phyloP scores from a whole-genome alignment of 2,113 vertebrate species.

The Tricholaema leucomelas region DNA sequence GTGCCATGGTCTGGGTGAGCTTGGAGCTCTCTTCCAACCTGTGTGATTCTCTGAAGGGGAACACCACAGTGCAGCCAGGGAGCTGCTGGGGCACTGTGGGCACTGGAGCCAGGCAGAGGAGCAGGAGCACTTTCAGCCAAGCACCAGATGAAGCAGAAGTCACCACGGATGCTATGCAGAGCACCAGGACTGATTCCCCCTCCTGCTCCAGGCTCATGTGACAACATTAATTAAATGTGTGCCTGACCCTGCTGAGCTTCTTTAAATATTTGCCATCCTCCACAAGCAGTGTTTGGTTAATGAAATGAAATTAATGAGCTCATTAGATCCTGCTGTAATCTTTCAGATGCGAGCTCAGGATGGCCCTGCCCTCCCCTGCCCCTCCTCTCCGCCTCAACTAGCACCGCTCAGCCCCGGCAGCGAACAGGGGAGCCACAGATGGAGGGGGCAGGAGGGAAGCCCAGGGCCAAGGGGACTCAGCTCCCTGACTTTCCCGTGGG shows the following conservation, averaged over 20 bases:
- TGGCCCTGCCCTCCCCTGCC: conserved; percentile 1
- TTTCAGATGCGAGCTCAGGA: conserved; percentile 52
- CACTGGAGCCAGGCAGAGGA: background rate
- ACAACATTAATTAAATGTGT: conserved; percentile 73
- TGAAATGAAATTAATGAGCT: conserved; percentile 76
- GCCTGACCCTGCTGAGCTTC: conserved; percentile 72
- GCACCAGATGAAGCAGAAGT: background rate
- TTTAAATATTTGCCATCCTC: conserved; percentile 77
- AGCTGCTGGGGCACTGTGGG: background rate
- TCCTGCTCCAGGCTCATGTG: conserved; percentile 54
- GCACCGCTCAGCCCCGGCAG: background rate
- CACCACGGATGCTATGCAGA: conserved; percentile 32
- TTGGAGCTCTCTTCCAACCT: no score
- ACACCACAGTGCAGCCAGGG: accelerated
- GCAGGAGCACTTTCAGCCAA: background rate
- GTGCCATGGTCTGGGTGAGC: no score
- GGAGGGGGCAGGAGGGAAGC: conserved; percentile 10
- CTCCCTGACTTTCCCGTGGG: conserved; percentile 4
- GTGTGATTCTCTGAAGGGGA: background rate
- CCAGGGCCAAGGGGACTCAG: background rate
- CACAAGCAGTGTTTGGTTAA: conserved; percentile 71
- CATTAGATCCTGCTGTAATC: conserved; percentile 70
- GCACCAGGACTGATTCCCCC: conserved; percentile 45
- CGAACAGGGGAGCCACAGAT: no score
- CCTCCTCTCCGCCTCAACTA: background rate